Conservation (phyloP, 2,888 invertebrate species). For the Chorisops tibialis region DNA sequence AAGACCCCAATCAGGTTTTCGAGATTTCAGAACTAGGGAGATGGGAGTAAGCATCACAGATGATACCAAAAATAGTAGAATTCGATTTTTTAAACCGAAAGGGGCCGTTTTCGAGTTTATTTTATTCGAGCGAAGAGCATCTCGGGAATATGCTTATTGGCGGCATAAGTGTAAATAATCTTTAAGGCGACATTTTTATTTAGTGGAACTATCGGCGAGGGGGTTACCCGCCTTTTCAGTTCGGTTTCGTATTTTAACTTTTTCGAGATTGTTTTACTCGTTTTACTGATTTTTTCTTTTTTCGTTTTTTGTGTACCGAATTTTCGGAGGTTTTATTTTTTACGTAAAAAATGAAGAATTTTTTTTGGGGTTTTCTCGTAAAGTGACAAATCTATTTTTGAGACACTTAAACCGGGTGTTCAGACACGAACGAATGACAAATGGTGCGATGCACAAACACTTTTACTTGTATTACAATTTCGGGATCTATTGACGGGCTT, state of each 20-base stretch:
- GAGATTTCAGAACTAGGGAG: neutral
- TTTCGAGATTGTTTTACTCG: neutral
- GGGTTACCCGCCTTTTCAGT: neutral
- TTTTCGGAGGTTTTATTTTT: neutral
- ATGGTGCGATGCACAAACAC: slow-evolving; percentile 20
- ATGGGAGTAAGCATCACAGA: neutral
- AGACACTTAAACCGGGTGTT: slow-evolving; percentile 28
- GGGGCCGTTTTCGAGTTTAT: neutral
- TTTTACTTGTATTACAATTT: slow-evolving; percentile 24
- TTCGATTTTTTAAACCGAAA: neutral
- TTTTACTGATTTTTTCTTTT: slow-evolving; percentile 8
- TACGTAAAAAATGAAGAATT: slow-evolving; percentile 1
- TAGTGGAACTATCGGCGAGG: neutral
- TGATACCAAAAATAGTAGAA: slow-evolving; percentile 9
- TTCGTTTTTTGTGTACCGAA: neutral
- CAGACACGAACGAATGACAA: slow-evolving; percentile 26
- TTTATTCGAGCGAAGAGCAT: too few species aligned
- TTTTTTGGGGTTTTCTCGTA: neutral
- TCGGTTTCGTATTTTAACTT: slow-evolving; percentile 3
- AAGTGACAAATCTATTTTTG: slow-evolving; percentile 29
- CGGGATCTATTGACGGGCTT: slow-evolving; percentile 20
- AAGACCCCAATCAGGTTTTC: neutral
- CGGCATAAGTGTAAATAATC: slow-evolving; percentile 11
- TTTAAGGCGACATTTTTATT: neutral
- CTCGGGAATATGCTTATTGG: neutral